Evolutionary conservation across 2,888 invertebrate genomes (phyloP).

Genomic region (Itoplectis maculator): DNA sequence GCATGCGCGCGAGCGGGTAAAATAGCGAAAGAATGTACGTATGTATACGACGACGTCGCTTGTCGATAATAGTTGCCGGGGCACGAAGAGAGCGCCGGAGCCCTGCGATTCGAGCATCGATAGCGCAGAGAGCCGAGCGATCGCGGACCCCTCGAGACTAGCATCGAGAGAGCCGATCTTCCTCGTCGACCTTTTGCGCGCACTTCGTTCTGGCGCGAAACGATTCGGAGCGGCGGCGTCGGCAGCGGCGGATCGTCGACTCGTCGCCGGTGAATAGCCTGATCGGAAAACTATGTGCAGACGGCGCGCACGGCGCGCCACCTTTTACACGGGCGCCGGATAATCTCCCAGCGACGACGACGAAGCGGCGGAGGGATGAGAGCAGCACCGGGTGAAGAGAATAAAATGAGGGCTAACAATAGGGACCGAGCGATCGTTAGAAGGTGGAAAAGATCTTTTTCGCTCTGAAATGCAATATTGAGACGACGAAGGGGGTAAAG

Average conservation of each 20-base stretch:
- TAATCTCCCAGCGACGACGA: slow-evolving; percentile 51
- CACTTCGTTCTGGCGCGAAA: slow-evolving; percentile 58
- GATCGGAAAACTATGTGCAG: slow-evolving; percentile 34
- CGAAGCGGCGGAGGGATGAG: slow-evolving; percentile 1
- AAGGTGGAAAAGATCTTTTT: slow-evolving; percentile 29
- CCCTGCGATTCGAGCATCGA: slow-evolving; percentile 58
- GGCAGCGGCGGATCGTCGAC: slow-evolving; percentile 52
- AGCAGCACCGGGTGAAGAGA: slow-evolving; percentile 35
- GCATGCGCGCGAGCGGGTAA: slow-evolving; percentile 11
- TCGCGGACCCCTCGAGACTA: slow-evolving; percentile 29
- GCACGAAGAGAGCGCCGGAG: slow-evolving; percentile 23
- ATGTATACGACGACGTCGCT: slow-evolving; percentile 13
- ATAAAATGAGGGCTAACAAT: slow-evolving; percentile 52
- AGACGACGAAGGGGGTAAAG: background rate
- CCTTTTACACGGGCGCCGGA: slow-evolving; percentile 46
- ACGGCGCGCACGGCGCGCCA: background rate
- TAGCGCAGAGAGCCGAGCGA: slow-evolving; percentile 45
- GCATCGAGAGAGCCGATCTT: slow-evolving; percentile 57
- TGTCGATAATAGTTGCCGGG: slow-evolving; percentile 48
- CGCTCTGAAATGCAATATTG: slow-evolving; percentile 31
- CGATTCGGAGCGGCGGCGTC: slow-evolving; percentile 57
- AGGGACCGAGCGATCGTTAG: slow-evolving; percentile 42
- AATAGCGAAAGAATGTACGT: slow-evolving; percentile 8
- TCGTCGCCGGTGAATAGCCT: slow-evolving; percentile 33
- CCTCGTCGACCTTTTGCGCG: slow-evolving; percentile 59